A percentile compares a stretch with the other conserved stretches of the same genome.
Evolutionary conservation across 2,797 vertebrate genomes (phyloP).

Genomic region (Halcyon smyrnensis): DNA sequence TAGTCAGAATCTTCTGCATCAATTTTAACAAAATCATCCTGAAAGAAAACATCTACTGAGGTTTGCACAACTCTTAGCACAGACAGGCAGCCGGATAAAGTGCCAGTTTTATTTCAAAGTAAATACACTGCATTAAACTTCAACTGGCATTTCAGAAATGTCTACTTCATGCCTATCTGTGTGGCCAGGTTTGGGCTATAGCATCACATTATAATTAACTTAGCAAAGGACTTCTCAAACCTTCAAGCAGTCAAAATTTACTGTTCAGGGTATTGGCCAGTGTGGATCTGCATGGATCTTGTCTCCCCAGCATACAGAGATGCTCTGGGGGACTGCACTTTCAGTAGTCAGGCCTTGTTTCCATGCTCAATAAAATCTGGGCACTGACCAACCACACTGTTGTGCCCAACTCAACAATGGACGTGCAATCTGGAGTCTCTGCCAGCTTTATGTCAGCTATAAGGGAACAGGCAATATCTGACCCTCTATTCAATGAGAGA

Average conservation of each 20-base stretch:
- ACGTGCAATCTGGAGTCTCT: neutral
- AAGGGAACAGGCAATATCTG: neutral
- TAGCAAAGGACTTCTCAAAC: neutral
- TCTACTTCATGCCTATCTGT: accelerated
- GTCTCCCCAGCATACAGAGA: neutral
- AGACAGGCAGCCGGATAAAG: neutral
- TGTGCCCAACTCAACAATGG: neutral
- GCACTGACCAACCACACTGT: neutral
- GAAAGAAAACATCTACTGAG: neutral
- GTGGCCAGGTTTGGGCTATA: neutral
- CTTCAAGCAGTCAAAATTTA: neutral
- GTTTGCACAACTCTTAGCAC: neutral
- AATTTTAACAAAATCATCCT: neutral
- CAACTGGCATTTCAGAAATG: neutral
- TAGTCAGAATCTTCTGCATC: neutral
- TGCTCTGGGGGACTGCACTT: neutral
- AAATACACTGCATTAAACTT: neutral
- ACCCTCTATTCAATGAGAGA: neutral
- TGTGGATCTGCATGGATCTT: neutral
- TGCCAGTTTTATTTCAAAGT: accelerated
- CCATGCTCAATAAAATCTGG: neutral
- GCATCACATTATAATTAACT: neutral
- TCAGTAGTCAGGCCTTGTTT: neutral
- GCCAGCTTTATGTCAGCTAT: neutral
- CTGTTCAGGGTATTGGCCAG: neutral